Conservation (phyloP, 2,797 vertebrate genomes). For the Sebastolobus altivelis region DNA sequence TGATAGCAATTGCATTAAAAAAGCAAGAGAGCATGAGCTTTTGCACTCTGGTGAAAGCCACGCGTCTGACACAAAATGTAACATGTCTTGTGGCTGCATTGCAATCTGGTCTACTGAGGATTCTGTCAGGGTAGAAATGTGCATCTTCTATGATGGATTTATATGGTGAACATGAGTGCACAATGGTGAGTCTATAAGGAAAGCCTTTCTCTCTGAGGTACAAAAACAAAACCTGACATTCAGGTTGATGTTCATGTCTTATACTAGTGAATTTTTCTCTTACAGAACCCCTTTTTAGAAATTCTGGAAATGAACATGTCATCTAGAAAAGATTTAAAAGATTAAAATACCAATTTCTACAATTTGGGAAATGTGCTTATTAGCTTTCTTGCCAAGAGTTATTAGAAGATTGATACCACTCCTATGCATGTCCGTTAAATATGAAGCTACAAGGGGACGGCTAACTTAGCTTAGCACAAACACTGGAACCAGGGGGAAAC, state of each 20-base stretch:
- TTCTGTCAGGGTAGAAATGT: slow-evolving; percentile 8
- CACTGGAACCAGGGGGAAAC: not conserved
- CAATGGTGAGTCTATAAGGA: not conserved
- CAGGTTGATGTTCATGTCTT: not conserved
- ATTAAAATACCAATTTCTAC: not conserved
- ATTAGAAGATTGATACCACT: not conserved
- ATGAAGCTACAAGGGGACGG: rapidly evolving
- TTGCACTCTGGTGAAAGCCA: slow-evolving; percentile 40
- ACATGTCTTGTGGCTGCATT: slow-evolving; percentile 39
- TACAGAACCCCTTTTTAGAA: not conserved
- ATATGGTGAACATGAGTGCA: slow-evolving; percentile 3
- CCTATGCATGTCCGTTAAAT: not conserved
- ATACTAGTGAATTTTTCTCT: not conserved
- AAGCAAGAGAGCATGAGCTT: slow-evolving; percentile 20
- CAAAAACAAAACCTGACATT: not conserved
- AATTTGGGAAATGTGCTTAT: not conserved
- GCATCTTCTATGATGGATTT: slow-evolving; percentile 22
- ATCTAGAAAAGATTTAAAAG: not conserved
- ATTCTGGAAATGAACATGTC: not conserved
- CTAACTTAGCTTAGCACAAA: not conserved
- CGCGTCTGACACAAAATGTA: slow-evolving; percentile 22
- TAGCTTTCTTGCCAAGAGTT: not conserved
- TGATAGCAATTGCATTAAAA: slow-evolving; percentile 54
- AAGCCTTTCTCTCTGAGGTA: not conserved
- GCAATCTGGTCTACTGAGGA: slow-evolving; percentile 42